Percentiles rank a stretch among this genome's conserved stretches.
phyloP scores from a whole-genome alignment of 2,113 vertebrate species.

The Eulacestoma nigropectus region DNA sequence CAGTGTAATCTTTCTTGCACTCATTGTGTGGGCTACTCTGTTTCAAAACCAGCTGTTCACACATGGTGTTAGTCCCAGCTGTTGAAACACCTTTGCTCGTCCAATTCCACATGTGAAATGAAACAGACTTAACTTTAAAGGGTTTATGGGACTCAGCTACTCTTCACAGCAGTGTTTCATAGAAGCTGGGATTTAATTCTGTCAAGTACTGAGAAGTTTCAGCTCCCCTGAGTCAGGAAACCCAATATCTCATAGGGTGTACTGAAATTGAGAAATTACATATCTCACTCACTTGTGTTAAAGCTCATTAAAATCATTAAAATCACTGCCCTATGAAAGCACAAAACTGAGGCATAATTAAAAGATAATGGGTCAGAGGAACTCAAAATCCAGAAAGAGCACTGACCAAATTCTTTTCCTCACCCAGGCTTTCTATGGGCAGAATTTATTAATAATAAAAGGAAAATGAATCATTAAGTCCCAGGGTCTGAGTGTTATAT shows the following conservation, averaged over 20 bases:
- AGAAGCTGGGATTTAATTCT: background rate
- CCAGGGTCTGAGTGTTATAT: background rate
- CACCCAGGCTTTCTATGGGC: background rate
- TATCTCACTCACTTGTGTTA: background rate
- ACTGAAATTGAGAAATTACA: constrained; percentile 1
- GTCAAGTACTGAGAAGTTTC: background rate
- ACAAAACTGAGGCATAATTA: constrained; percentile 28
- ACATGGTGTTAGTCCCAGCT: background rate
- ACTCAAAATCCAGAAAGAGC: background rate
- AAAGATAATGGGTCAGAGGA: constrained; percentile 24
- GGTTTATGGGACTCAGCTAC: background rate
- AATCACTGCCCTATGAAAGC: background rate
- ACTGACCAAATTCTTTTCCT: background rate
- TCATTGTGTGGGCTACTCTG: background rate
- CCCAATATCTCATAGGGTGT: background rate
- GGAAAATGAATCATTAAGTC: constrained; percentile 21
- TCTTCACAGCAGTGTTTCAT: background rate
- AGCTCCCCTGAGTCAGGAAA: background rate
- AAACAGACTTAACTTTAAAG: background rate
- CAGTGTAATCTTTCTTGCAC: background rate
- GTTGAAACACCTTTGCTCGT: constrained; percentile 1
- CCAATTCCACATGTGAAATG: background rate
- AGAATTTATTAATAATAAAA: constrained; percentile 34
- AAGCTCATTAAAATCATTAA: constrained; percentile 48
- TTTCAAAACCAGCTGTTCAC: constrained; percentile 43